A percentile compares a stretch with the other conserved stretches of the same genome.
These are phyloP conservation scores for Tetragonisca angustula DNA, from an alignment of 2,888 invertebrate genomes.

Conservation along the genomic window DNA sequence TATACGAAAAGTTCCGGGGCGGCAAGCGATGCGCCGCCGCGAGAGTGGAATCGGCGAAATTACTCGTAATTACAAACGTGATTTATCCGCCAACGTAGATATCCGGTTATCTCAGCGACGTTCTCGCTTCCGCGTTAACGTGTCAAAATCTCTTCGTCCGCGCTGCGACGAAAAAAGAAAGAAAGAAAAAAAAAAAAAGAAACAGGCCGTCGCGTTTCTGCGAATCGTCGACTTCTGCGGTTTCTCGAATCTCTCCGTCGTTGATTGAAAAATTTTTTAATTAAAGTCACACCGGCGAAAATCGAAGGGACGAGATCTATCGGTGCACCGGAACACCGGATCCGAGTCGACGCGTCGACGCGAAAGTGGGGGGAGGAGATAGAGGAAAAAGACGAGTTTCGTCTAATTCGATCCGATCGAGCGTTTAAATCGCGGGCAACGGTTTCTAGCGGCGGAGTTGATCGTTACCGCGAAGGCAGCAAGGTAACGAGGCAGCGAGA, in stretches of 20 bases:
- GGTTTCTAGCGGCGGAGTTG: not conserved
- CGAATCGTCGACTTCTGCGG: not conserved
- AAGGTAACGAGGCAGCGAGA: constrained; percentile 56
- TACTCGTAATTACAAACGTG: constrained; percentile 70
- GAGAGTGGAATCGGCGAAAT: constrained; percentile 61
- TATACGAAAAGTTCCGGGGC: constrained; percentile 67
- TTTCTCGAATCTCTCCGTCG: not conserved
- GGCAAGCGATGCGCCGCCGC: constrained; percentile 50
- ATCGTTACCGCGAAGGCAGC: constrained; percentile 22
- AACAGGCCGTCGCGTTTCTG: not conserved
- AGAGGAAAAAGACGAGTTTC: not conserved
- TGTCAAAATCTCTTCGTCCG: too few relatives aligned
- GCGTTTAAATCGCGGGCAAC: constrained; percentile 54
- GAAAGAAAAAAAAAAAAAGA: too few relatives aligned
- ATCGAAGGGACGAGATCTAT: not conserved
- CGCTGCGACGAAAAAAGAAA: too few relatives aligned
- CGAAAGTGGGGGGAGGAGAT: too few relatives aligned
- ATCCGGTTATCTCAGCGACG: too few relatives aligned
- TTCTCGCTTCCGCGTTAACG: too few relatives aligned
- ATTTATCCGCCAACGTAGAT: constrained; percentile 40
- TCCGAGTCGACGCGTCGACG: not conserved
- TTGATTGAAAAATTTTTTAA: not conserved
- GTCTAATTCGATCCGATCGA: constrained; percentile 26
- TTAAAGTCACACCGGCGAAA: not conserved
- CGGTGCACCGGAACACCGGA: not conserved